Percentiles rank a stretch among this genome's conserved stretches.
phyloP scores from a whole-genome alignment of 2,797 vertebrate species.

The Ctenopoma multispine region DNA sequence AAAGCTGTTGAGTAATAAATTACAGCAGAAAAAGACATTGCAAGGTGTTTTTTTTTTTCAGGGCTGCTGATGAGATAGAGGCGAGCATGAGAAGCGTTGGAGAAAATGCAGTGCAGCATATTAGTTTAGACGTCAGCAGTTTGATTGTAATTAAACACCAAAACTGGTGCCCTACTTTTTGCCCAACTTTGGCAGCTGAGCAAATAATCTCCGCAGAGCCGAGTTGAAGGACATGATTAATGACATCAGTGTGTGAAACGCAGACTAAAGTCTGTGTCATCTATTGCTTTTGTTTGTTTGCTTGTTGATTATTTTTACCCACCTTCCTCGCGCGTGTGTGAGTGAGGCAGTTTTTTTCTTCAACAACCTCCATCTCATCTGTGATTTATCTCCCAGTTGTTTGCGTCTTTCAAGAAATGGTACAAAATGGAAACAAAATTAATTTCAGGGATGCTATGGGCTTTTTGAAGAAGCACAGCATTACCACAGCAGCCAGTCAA shows the following conservation, averaged over 20 bases:
- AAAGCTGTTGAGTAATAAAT: slow-evolving; percentile 37
- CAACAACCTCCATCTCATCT: neutral
- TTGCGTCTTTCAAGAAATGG: neutral
- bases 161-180: slow-evolving; percentile 57
- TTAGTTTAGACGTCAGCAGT: slow-evolving; percentile 64
- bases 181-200: slow-evolving; percentile 40
- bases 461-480: neutral
- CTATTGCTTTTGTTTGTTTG: slow-evolving; percentile 44
- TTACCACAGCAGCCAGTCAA: neutral
- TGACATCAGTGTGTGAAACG: slow-evolving; percentile 29
- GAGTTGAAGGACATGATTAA: slow-evolving; percentile 63
- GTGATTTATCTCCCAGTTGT: slow-evolving; percentile 34
- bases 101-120: slow-evolving; percentile 58
- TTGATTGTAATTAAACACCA: slow-evolving; percentile 68
- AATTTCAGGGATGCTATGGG: slow-evolving; percentile 9
- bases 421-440: too few species aligned
- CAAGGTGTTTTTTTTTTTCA: slow-evolving; percentile 21
- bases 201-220: slow-evolving; percentile 30
- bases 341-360: neutral
- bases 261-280: slow-evolving; percentile 45
- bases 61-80: slow-evolving; percentile 16
- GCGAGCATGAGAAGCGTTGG: slow-evolving; percentile 22
- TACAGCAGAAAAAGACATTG: slow-evolving; percentile 22
- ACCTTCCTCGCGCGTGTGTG: neutral
- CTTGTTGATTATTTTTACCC: neutral